Percentiles rank a stretch among this genome's conserved stretches.
These are phyloP conservation scores for Thalassaphorura encarpata DNA, from an alignment of 1,140 invertebrate species.

Conservation along the genomic window DNA sequence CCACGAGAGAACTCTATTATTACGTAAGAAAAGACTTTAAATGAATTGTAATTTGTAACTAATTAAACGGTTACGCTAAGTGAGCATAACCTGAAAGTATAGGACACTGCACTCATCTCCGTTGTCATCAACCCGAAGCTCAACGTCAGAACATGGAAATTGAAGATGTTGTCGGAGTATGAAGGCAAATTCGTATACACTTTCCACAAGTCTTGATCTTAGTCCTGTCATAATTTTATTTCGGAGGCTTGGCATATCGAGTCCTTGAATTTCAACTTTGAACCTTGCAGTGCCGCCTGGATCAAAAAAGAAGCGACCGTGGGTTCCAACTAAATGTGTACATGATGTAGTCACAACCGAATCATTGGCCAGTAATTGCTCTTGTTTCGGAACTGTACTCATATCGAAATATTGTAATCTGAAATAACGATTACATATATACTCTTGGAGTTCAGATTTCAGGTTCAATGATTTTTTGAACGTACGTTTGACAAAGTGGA, in stretches of 20 bases:
- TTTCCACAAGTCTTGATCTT: background rate
- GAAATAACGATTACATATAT: background rate
- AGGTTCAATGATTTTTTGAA: background rate
- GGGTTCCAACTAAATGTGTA: conserved; percentile 11
- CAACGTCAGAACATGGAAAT: background rate
- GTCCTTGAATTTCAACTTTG: background rate
- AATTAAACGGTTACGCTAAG: background rate
- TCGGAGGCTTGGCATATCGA: background rate
- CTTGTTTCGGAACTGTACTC: conserved; percentile 1
- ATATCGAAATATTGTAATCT: conserved; percentile 22
- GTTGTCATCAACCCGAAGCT: conserved; percentile 10
- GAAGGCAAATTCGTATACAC: conserved; percentile 3
- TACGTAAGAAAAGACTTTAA: background rate
- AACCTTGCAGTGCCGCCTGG: conserved; percentile 6
- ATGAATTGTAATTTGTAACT: background rate
- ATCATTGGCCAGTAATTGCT: conserved; percentile 1
- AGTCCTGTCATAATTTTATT: conserved; percentile 4
- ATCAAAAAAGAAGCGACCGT: conserved; percentile 9
- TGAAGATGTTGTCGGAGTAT: background rate
- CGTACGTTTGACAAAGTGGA: background rate
- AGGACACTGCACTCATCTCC: conserved; percentile 17
- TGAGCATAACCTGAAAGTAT: conserved; percentile 7
- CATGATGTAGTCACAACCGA: conserved; percentile 5
- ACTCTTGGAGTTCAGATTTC: background rate
- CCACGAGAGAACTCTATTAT: background rate